phyloP scores from a whole-genome alignment of 2,113 vertebrate species.

The Syngnathoides biaculeatus region DNA sequence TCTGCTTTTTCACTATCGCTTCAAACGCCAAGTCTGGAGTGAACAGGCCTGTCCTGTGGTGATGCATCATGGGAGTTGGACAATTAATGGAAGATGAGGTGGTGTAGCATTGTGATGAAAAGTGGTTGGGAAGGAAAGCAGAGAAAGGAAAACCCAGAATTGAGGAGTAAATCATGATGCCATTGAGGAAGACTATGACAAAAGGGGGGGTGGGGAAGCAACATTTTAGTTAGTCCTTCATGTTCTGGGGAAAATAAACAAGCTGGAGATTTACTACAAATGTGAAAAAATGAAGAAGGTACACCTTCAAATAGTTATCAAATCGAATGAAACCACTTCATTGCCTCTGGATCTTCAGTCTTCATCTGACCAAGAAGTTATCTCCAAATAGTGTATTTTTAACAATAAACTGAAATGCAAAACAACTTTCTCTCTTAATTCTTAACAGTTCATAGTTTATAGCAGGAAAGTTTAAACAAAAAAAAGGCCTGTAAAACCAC shows the following conservation, averaged over 20 bases:
- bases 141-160: slow-evolving; percentile 19
- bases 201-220: slow-evolving; percentile 31
- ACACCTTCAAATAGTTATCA: background rate
- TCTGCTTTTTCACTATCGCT: slow-evolving; percentile 97
- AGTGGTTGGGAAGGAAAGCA: slow-evolving; percentile 19
- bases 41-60: slow-evolving; percentile 90
- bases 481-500: background rate
- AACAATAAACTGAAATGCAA: background rate
- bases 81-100: slow-evolving; percentile 37
- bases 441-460: background rate
- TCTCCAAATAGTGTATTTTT: background rate
- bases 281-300: background rate
- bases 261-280: slow-evolving; percentile 45
- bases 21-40: slow-evolving; percentile 97
- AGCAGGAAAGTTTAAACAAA: background rate
- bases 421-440: background rate
- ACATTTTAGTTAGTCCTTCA: slow-evolving; percentile 40
- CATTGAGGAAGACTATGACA: slow-evolving; percentile 26
- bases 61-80: slow-evolving; percentile 51
- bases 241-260: slow-evolving; percentile 39
- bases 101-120: slow-evolving; percentile 20
- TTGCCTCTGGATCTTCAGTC: background rate
- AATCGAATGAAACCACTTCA: background rate
- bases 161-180: slow-evolving; percentile 20
- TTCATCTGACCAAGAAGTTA: background rate